Evolutionary conservation across 2,113 vertebrate species (phyloP), one percentile per base, ranked within the genome.

Genomic region (Heterochromis multidens): DNA sequence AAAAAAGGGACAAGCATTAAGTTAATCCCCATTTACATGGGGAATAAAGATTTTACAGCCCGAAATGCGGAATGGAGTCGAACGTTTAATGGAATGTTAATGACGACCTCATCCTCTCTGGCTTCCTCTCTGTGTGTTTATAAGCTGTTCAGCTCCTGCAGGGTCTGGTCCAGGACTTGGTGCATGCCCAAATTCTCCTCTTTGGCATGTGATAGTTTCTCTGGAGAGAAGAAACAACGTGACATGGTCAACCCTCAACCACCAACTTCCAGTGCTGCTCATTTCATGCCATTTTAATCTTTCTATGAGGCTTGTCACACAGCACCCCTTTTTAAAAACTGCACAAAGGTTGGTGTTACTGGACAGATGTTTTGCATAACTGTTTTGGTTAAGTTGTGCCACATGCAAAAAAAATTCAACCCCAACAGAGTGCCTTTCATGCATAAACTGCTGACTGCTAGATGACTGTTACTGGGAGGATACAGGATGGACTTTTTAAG

Each of bases 131-230:
- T 79, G 21, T 19, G 29, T 67, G 54, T 87, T 97, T 97, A 99
- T 97, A 99, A 98, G 97, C 96, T 98, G 97, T 98, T 98, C 74
- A 99, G 97, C 92, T 99, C 98, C 2, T 96, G 97, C 92, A 99
- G 96, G 2, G 98, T 99, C 94, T 99, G 97, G 91, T 98, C 98
- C 97, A 99, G 96, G 90, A 98, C 97, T 95, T 98, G 96, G 62
- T 98, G 97, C 96, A 99, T 95, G 78, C 95, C 96, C 92, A 98
- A 65, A 80, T 98, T 99, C 92, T 99, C 98, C 86, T 98, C 97
- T 95, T 99, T 99, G 46, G 97, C 98, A 80, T 93, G 92, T 87
- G 97, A 95, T 78, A 99, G 90, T 97, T 99, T 98, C 89, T 98
- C 98, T 99, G 89, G 5, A 77, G 79, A 93, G 57, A 54, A 67